Evolutionary conservation across 1,140 invertebrate species (phyloP).

Genomic region (Bombyx mandarina): DNA sequence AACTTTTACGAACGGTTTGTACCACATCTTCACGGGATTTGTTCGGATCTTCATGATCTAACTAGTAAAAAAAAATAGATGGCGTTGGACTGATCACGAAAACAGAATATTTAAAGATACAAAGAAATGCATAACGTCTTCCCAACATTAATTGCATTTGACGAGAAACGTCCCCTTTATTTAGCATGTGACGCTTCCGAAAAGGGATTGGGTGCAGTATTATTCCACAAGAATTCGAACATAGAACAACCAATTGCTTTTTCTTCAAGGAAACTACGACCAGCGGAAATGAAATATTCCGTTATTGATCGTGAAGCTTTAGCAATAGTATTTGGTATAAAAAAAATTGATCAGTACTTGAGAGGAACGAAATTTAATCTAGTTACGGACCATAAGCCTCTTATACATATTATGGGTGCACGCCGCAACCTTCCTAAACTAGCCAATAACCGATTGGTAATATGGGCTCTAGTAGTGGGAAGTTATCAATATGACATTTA

Average conservation of each 20-base stretch:
- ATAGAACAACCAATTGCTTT: conserved; percentile 11
- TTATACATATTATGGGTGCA: conserved; percentile 8
- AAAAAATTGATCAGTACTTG: conserved; percentile 9
- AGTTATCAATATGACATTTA: conserved; percentile 9
- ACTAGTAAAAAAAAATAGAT: conserved; percentile 3
- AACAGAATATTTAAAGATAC: conserved; percentile 4
- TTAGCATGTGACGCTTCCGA: conserved; percentile 15
- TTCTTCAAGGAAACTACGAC: conserved; percentile 1
- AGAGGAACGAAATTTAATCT: conserved; percentile 7
- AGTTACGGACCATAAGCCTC: conserved; percentile 6
- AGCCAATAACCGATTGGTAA: conserved; percentile 6
- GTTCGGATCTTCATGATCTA: conserved; percentile 3
- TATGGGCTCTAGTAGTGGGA: conserved; percentile 4
- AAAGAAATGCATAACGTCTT: conserved; percentile 4
- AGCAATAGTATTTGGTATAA: conserved; percentile 2
- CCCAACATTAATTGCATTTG: conserved; percentile 11
- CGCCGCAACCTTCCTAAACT: conserved; percentile 9
- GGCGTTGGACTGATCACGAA: background rate
- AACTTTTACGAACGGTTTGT: conserved; percentile 11
- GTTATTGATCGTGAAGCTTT: conserved; percentile 5
- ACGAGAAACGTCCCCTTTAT: conserved; percentile 8
- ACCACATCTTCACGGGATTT: conserved; percentile 9
- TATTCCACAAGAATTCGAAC: conserved; percentile 6
- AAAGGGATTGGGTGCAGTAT: conserved; percentile 12
- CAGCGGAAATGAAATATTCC: conserved; percentile 7